Evolutionary conservation across 2,888 invertebrate species (phyloP), one percentile per base, ranked within the genome.

Genomic region (Dendrolimus pini): DNA sequence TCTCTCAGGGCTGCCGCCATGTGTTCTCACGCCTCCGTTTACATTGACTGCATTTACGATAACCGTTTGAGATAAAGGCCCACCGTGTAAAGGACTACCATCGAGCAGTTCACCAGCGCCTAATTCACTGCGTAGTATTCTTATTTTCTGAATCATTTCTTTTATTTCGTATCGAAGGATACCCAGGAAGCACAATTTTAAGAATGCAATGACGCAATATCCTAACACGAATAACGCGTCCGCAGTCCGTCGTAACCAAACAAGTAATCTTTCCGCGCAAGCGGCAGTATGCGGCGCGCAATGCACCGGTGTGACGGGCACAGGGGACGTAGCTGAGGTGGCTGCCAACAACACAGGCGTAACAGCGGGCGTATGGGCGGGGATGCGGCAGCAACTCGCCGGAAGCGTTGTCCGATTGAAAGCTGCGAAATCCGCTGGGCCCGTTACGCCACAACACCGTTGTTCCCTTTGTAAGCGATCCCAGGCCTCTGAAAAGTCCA

Each of bases 61-160:
- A 56, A 90, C 80, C 52, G 91, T 89, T 66, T 89, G 90, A 52
- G 90, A 89, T 30, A 89, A 69, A 3, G 89, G 89, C 54, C 90
- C 89, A 59, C 91, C 89, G 67, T 91, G 89, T 56, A 89, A 67
- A 9, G 89, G 89, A 61, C 89, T 89, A 18, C 86, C 78, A 54
- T 90, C 90, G 41, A 88, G 71, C 53, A 91, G 77, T 71, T 91
- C 91, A 2, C 90, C 88, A 54, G 91, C 88, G 55, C 93, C 92
- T 65, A 93, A 81, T 75, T 95, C 95, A 61, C 92, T 93, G 71
- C 93, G 93, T 63, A 97, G 90, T 78, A 97, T 93, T 75, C 95
- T 94, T 79, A 97, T 97, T 90, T 97, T 97, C 82, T 96, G 96
- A 77, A 97, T 96, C 97, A 97, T 97, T 85, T 97, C 97, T 67